phyloP scores from a whole-genome alignment of 2,888 invertebrate species.

The Drosophila dives region DNA sequence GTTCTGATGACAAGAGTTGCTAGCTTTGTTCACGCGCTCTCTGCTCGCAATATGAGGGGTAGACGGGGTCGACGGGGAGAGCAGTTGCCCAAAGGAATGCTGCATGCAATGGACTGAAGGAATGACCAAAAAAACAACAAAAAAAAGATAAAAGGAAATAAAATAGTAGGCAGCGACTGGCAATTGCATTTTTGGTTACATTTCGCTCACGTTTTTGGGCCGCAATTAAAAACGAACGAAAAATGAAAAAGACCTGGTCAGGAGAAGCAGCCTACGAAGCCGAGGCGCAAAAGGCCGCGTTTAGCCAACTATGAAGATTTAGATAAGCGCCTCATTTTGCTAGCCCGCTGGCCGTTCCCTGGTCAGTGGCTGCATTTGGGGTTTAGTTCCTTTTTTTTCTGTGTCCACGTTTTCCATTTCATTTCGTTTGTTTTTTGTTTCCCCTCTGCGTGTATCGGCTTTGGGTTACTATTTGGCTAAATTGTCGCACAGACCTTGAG shows the following conservation, averaged over 20 bases:
- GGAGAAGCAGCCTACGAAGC: slow-evolving; percentile 40
- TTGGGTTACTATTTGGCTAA: slow-evolving; percentile 54
- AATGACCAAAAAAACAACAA: slow-evolving; percentile 65
- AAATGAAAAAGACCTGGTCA: slow-evolving; percentile 46
- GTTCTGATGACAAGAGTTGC: slow-evolving; percentile 75
- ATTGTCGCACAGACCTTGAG: slow-evolving; percentile 76
- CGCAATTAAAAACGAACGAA: slow-evolving; percentile 80
- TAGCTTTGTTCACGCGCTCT: slow-evolving; percentile 52
- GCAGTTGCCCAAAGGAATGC: slow-evolving; percentile 63
- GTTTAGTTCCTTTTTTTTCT: slow-evolving; percentile 34
- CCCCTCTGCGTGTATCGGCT: slow-evolving; percentile 34
- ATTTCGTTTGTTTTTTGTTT: slow-evolving; percentile 52
- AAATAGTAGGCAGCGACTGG: slow-evolving; percentile 33
- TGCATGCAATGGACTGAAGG: slow-evolving; percentile 70
- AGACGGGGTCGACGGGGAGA: not conserved
- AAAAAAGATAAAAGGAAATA: slow-evolving; percentile 5
- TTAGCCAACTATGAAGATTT: slow-evolving; percentile 85
- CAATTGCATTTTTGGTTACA: slow-evolving; percentile 81
- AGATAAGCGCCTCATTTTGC: slow-evolving; percentile 84
- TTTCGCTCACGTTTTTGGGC: slow-evolving; percentile 78
- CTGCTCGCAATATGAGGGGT: slow-evolving; percentile 14
- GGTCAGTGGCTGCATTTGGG: slow-evolving; percentile 22
- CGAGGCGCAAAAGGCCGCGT: slow-evolving; percentile 83
- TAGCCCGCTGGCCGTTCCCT: slow-evolving; percentile 49
- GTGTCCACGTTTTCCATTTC: slow-evolving; percentile 72